Evolutionary conservation across 2,888 invertebrate genomes (phyloP).

Genomic region (Campoplex nolae): DNA sequence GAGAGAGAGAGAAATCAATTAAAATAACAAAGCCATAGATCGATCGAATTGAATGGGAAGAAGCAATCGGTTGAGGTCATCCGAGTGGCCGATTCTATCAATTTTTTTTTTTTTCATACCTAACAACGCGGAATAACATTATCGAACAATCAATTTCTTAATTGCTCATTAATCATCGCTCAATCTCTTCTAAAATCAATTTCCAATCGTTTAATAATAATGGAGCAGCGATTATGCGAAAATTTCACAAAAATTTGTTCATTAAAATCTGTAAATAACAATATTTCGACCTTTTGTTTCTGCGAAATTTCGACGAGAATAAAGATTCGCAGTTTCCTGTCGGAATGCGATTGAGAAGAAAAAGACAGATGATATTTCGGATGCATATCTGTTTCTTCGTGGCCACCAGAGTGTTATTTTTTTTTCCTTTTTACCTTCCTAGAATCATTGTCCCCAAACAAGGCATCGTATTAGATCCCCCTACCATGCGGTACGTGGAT

Average conservation of each 20-base stretch:
- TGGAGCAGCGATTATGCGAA: background rate
- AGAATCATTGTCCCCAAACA: conserved; percentile 78
- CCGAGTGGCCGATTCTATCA: background rate
- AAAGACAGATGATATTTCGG: conserved; percentile 27
- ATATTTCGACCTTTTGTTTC: background rate
- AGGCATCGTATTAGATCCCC: conserved; percentile 79
- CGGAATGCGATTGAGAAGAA: conserved; percentile 19
- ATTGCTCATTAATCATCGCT: background rate
- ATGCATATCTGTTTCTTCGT: conserved; percentile 50
- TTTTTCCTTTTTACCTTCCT: conserved; percentile 53
- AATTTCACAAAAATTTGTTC: background rate
- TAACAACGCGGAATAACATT: background rate
- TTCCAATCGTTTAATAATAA: background rate
- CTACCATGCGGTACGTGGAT: conserved; percentile 73
- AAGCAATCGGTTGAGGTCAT: conserved; percentile 4
- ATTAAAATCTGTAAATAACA: background rate
- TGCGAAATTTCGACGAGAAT: background rate
- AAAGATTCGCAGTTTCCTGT: conserved; percentile 21
- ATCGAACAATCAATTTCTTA: background rate
- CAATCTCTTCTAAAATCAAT: background rate
- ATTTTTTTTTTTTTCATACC: background rate
- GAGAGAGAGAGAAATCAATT: background rate
- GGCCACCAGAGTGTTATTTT: background rate
- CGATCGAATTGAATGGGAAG: background rate
- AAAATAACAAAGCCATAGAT: background rate